Base-by-base conservation (phyloP, 2,113 vertebrate species). In the Hassar affinis region DNA sequence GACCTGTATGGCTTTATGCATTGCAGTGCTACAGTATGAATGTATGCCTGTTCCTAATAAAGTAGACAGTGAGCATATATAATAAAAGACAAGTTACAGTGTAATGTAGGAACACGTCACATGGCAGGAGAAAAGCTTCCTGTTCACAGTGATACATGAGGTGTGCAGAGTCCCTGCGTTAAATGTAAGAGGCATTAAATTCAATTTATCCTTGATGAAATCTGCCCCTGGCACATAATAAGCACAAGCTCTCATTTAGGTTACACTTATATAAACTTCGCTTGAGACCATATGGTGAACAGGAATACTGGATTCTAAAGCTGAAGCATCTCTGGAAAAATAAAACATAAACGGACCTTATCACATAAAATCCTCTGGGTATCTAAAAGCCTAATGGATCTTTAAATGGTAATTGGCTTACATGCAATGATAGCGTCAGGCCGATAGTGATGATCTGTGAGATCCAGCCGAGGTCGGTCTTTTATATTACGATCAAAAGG, bases 111-210 rank as follows among this genome's bases (percentile, higher is more conserved):
- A 30, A 15, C 1, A 4, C 9, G n/a, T n/a, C n/a, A n/a, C n/a
- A n/a, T n/a, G n/a, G n/a, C 6, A 52, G 17, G 1, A 75, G 30
- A 11, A 38, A 59, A 9, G 52, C 75, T 25, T 77, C 30, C 74
- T 77, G 17, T 12, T 57, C 22, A 78, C 30, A 57, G 6, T 25
- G 33, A 18, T 15, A 38, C 6, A 54, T 54, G 17, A 76, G 51
- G 10, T 76, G 79, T 52, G 64, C 20, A 52, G 18, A 38, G 30
- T 52, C 47, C 4, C 27, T 52, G 79, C 9, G 22, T 62, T 10
- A 62, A 54, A 42, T 61, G 80, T 79, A 38, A 80, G 85, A 86
- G 80, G 85, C 33, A 62, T 86, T 45, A 49, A 78, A 66, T 79
- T 79, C 64, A 54, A 45, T 80, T 20, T 12, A 27, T 42, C 57